Evolutionary conservation across 2,797 vertebrate species (phyloP), one percentile per base, ranked within the genome.

Genomic region (Antennarius maculatus): DNA sequence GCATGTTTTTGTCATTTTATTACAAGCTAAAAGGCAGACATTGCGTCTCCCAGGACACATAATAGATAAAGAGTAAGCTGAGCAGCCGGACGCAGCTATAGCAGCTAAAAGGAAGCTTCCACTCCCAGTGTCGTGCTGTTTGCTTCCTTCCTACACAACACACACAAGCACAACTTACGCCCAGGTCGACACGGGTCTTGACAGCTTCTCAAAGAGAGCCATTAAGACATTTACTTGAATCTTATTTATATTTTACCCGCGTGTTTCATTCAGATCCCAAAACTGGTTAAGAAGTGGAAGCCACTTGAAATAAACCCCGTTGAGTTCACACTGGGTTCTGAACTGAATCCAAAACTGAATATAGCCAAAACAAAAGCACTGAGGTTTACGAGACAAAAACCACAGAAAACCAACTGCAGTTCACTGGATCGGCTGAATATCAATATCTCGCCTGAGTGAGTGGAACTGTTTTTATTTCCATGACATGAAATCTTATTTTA

Each of bases 71-170:
- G 69, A 61, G 61, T 52, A 66, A 74, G 59, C 61, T 50, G 55
- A 74, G 51, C 17, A 27, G 61, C 29, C 52, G 72, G 69, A 62
- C 66, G 29, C 59, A 41, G 39, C 10, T 41, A 10, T 12, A 39
- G 59, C 71, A 71, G 77, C 64, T 71, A 54, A 87, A 82, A 77
- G 76, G 77, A 81, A 76, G 69, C 80, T 63, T 83, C 81, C 68
- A 37, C 57, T 66, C 63, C 54, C 66, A 39, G 68, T 68, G 60
- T 81, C 80, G 74, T 71, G 65, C 81, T 80, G 82, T 76, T 77
- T 69, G 74, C 62, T 79, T 86, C 60, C 77, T 72, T 79, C 72
- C 72, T 71, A 77, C 54, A 71, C 58, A 74, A 71, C 55, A 74
- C 39, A 69, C 54, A 63, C 58, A 73, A 59, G 60, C 76, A 79